phyloP scores from a whole-genome alignment of 2,797 vertebrate species.

The Hylomyscus alleni region DNA sequence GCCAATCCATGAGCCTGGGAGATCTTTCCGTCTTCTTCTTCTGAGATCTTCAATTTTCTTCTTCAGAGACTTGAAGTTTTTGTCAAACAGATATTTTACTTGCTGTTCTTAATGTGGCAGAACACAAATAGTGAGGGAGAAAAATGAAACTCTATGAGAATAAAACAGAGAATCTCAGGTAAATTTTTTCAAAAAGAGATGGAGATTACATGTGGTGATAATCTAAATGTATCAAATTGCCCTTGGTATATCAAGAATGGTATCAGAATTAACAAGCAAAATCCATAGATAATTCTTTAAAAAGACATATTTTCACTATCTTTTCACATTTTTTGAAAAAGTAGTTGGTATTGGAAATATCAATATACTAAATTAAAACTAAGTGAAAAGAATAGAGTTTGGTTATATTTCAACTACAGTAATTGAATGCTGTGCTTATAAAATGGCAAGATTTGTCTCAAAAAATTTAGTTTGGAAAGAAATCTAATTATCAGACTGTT shows the following conservation, averaged over 20 bases:
- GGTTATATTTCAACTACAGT: background rate
- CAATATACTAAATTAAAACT: constrained; percentile 14
- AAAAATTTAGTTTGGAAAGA: constrained; percentile 81
- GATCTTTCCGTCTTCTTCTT: no score
- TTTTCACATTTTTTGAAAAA: constrained; percentile 26
- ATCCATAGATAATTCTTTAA: background rate
- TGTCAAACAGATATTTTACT: no score
- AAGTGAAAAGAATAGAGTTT: constrained; percentile 6
- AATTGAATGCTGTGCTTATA: constrained; percentile 71
- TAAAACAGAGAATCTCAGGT: background rate
- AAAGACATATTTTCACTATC: constrained; percentile 3
- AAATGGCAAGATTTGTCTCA: constrained; percentile 74
- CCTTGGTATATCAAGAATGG: background rate
- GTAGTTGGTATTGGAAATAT: constrained; percentile 21
- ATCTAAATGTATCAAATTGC: background rate
- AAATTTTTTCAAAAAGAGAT: background rate
- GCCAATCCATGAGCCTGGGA: no score
- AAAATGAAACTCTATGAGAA: background rate
- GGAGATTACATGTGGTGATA: background rate
- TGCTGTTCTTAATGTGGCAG: background rate
- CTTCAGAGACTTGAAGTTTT: no score
- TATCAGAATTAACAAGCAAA: constrained; percentile 41
- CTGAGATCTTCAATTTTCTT: no score
- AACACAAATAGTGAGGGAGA: background rate
- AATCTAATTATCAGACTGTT: constrained; percentile 85